Base-by-base conservation (phyloP, 1,140 invertebrate genomes). In the Temnothorax longispinosus region DNA sequence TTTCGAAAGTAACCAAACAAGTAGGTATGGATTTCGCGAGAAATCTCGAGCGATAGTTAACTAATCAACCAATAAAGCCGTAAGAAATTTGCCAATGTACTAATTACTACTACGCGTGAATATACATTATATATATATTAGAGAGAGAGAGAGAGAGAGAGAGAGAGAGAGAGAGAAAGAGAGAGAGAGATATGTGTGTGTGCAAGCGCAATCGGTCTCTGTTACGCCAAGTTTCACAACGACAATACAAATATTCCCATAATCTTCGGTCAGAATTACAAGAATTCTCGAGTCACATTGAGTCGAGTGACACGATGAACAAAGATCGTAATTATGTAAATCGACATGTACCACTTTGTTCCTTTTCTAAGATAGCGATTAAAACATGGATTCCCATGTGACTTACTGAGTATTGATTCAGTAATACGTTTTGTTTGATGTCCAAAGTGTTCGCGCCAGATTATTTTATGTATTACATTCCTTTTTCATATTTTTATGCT, bases 281-380 rank as follows among this genome's bases (percentile, higher is more conserved):
- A 41, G 7, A 76, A 58, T 58, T 76, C n/a, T 58, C 8, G 3
- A 13, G 18, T 75, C 3, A 41, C n/a, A 35, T 35, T 0, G 0
- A 32, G 3, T 54, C 11, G 54, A 60, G 7, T 58, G 15, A 0
- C 0, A 58, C 7, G 35, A n/a, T 15, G 27, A 65, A 41, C 21
- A 27, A 32, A 21, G 13, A 76, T 41, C 35, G 6, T 58, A 75
- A 75, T 60, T 76, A 75, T 60, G 52, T 41, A 76, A 76, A 27
- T 60, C 18, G 1, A 7, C 38, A 27, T 21, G 52, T 8, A 8
- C 21, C 21, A 69, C 2, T 50, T 69, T 50, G 21, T 38, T 10
- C 32, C 41, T 1, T n/a, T 69, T 69, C n/a, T 47, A 69, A n/a
- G 10, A 65, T 1, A n/a, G 7, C 35, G 3, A 44, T 21, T 76